phyloP scores from a whole-genome alignment of 2,888 invertebrate genomes.

The Aromia moschata region DNA sequence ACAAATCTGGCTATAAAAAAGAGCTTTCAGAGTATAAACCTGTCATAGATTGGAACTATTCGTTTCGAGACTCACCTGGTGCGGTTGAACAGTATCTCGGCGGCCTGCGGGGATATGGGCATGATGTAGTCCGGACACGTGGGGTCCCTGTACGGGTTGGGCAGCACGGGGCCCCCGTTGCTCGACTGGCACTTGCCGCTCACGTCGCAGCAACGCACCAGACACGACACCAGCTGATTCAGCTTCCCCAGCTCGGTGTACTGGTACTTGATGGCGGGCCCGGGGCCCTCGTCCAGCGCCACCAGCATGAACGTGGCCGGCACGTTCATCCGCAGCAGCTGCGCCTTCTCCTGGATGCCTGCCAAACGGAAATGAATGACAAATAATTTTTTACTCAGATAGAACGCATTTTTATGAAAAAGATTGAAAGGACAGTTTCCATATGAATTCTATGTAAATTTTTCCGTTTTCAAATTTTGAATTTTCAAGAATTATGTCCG shows the following conservation, averaged over 20 bases:
- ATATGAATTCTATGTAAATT: too few species aligned
- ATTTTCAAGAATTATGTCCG: too few species aligned
- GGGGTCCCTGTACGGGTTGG: slow-evolving; percentile 79
- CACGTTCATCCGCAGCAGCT: slow-evolving; percentile 80
- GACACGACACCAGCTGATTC: slow-evolving; percentile 89
- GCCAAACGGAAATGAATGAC: too few species aligned
- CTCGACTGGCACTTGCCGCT: slow-evolving; percentile 65
- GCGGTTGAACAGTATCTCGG: slow-evolving; percentile 83
- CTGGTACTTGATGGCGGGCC: slow-evolving; percentile 94
- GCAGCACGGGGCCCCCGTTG: slow-evolving; percentile 68
- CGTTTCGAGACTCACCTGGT: slow-evolving; percentile 78
- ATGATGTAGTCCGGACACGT: slow-evolving; percentile 70
- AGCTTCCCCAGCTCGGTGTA: slow-evolving; percentile 94
- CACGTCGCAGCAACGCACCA: slow-evolving; percentile 93
- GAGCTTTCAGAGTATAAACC: too few species aligned
- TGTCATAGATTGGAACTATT: too few species aligned
- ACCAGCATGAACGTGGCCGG: slow-evolving; percentile 90
- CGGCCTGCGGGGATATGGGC: slow-evolving; percentile 77
- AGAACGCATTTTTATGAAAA: too few species aligned
- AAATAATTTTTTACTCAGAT: too few species aligned
- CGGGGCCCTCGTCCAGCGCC: slow-evolving; percentile 91
- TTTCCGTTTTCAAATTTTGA: too few species aligned
- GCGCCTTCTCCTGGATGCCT: slow-evolving; percentile 72
- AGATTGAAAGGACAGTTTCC: too few species aligned
- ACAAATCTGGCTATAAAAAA: too few species aligned